Percentiles rank a stretch among this genome's conserved stretches.
Evolutionary conservation across 2,888 invertebrate species (phyloP).

Genomic region (Drosophila phalerata): DNA sequence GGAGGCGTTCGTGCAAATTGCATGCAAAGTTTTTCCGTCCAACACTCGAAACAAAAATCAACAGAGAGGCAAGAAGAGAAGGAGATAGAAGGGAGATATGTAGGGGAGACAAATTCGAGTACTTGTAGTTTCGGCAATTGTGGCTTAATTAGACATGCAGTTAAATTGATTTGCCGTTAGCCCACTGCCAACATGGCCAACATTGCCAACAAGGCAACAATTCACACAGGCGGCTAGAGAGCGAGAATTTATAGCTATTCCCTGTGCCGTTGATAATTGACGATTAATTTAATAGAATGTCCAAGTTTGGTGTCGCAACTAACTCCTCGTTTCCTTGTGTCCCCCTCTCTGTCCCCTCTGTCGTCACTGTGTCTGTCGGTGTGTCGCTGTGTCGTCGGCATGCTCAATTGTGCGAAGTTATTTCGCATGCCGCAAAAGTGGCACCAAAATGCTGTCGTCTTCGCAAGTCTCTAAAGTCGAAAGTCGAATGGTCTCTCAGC

Average conservation of each 20-base stretch:
- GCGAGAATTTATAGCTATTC: constrained; percentile 39
- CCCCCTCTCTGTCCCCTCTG: too few species aligned
- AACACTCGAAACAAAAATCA: constrained; percentile 47
- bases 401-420: constrained; percentile 81
- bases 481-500: constrained; percentile 20
- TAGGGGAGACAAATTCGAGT: constrained; percentile 12
- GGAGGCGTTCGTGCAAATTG: constrained; percentile 68
- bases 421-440: constrained; percentile 81
- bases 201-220: background rate
- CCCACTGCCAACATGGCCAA: constrained; percentile 6
- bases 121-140: constrained; percentile 64
- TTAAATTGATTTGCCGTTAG: constrained; percentile 68
- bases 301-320: constrained; percentile 74
- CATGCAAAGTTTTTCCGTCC: constrained; percentile 63
- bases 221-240: constrained; percentile 17
- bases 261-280: constrained; percentile 70
- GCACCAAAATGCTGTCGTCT: constrained; percentile 78
- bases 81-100: background rate
- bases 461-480: constrained; percentile 22
- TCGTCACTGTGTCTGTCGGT: background rate
- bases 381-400: constrained; percentile 66
- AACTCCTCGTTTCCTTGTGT: constrained; percentile 9
- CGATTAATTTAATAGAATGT: constrained; percentile 83
- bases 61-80: constrained; percentile 15
- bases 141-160: constrained; percentile 74